phyloP scores from a whole-genome alignment of 2,888 invertebrate genomes.

The Lycocerus yunnanus region DNA sequence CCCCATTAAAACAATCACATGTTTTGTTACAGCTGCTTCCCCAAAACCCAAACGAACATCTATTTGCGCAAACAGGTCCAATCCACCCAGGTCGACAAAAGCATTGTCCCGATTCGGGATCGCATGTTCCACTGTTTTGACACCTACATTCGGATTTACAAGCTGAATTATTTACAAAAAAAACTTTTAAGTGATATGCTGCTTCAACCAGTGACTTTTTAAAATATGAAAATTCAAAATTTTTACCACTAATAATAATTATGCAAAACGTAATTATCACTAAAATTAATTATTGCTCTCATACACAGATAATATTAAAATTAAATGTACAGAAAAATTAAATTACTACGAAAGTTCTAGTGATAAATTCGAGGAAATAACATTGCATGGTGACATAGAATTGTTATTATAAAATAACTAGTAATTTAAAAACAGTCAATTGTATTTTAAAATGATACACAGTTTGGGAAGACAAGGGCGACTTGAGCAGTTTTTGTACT shows the following conservation, averaged over 20 bases:
- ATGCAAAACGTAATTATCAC: conserved; percentile 8
- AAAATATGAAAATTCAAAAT: neutral
- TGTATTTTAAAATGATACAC: neutral
- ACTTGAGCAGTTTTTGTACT: conserved; percentile 12
- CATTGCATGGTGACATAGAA: neutral
- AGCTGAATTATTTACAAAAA: conserved; percentile 45
- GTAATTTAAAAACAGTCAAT: neutral
- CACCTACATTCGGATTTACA: conserved; percentile 87
- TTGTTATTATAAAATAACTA: neutral
- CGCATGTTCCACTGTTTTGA: conserved; percentile 85
- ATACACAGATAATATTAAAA: conserved; percentile 13
- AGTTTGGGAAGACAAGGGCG: conserved; percentile 4
- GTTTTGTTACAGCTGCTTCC: conserved; percentile 58
- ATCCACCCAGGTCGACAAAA: conserved; percentile 82
- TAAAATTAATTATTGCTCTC: conserved; percentile 23
- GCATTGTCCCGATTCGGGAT: conserved; percentile 78
- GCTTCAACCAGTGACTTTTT: neutral
- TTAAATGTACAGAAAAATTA: neutral
- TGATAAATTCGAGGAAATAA: neutral
- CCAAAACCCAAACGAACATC: conserved; percentile 62
- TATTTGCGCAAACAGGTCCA: conserved; percentile 71
- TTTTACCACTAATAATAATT: neutral
- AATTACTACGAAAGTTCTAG: neutral
- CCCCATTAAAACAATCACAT: conserved; percentile 65
- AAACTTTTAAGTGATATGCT: neutral